Percentiles rank a stretch among this genome's conserved stretches.
Conservation (phyloP, 2,888 invertebrate genomes). For the Dynastes tityus region DNA sequence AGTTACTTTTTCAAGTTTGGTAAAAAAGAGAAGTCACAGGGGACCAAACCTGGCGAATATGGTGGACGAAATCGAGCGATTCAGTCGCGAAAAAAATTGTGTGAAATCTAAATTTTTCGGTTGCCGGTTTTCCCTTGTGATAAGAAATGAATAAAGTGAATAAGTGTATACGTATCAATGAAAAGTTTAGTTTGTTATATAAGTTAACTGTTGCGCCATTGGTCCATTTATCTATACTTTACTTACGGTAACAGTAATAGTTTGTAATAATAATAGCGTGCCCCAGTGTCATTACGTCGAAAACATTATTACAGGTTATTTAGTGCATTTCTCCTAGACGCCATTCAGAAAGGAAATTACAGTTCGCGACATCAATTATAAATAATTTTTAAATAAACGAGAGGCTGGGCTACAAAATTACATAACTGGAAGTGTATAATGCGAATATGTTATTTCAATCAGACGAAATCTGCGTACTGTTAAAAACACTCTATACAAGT, state of each 20-base stretch:
- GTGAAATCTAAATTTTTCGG: too few species aligned
- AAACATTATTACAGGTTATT: not conserved
- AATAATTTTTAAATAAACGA: not conserved
- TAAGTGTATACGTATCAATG: not conserved
- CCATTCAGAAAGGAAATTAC: slow-evolving; percentile 1
- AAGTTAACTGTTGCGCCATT: not conserved
- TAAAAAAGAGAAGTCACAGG: too few species aligned
- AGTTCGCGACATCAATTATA: slow-evolving; percentile 10
- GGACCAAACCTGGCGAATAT: too few species aligned
- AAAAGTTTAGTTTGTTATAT: not conserved
- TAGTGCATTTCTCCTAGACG: not conserved
- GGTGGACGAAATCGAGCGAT: too few species aligned
- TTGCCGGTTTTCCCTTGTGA: too few species aligned
- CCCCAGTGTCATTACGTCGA: not conserved
- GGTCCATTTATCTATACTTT: not conserved
- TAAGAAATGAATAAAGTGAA: not conserved
- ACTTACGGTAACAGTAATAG: not conserved
- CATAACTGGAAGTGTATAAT: not conserved
- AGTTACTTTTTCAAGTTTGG: too few species aligned
- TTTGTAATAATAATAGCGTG: not conserved
- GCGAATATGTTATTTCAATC: slow-evolving; percentile 1
- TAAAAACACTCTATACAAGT: not conserved
- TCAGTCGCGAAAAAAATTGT: too few species aligned
- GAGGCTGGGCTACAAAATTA: not conserved
- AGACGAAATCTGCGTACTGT: not conserved